Percentiles rank a stretch among this genome's conserved stretches.
Conservation (phyloP, 2,797 vertebrate species). For the Anguilla pacifica region DNA sequence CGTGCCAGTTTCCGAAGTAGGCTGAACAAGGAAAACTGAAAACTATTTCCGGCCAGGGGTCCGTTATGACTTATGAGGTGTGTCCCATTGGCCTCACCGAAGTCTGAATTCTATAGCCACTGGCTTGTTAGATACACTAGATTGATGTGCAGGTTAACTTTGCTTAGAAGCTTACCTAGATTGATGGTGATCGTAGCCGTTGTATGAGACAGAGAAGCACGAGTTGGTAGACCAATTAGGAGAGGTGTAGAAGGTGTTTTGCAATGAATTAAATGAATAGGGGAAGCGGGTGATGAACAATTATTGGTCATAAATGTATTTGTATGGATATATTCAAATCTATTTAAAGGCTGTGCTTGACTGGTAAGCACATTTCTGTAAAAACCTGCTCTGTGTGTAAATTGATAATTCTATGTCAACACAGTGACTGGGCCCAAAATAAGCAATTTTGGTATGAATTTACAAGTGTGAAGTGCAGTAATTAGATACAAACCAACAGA, state of each 20-base stretch:
- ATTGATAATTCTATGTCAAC: not conserved
- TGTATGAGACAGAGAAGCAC: not conserved
- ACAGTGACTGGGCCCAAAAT: not conserved
- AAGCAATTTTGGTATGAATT: not conserved
- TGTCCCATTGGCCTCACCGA: conserved; percentile 52
- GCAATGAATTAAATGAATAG: not conserved
- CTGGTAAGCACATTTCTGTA: not conserved
- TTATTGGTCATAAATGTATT: not conserved
- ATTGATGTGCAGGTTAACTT: conserved; percentile 51
- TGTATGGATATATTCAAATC: not conserved
- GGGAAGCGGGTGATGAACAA: not conserved
- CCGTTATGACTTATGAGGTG: conserved; percentile 71
- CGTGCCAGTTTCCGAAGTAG: conserved; percentile 45
- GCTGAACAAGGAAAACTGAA: conserved; percentile 48
- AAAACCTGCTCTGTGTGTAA: not conserved
- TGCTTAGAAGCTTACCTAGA: conserved; percentile 32
- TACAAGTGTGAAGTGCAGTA: not conserved
- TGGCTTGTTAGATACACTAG: conserved; percentile 48
- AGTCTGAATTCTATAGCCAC: conserved; percentile 59
- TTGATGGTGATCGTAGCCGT: not conserved
- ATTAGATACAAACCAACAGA: not conserved
- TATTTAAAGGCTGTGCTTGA: not conserved
- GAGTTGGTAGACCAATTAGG: not conserved
- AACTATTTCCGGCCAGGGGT: conserved; percentile 63
- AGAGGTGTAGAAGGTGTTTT: not conserved